These are phyloP conservation scores for Pandemis cinnamomeana DNA, from an alignment of 2,888 invertebrate genomes.

Conservation along the genomic window DNA sequence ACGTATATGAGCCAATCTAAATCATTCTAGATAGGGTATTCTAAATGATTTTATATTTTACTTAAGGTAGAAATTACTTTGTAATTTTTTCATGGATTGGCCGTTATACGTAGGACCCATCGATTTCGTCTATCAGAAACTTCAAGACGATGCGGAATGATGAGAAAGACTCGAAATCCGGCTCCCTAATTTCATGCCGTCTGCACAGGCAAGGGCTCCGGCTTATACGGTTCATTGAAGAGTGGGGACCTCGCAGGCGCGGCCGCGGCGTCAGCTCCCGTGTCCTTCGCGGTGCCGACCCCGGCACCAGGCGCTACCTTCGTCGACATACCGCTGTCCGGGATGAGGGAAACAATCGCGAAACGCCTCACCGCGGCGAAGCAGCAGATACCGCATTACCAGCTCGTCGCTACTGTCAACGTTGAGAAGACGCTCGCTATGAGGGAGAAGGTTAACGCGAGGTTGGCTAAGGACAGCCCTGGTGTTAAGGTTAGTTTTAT, in stretches of 20 bases:
- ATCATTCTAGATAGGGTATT: too few species aligned
- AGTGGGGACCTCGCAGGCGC: slow-evolving; percentile 88
- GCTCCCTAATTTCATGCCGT: slow-evolving; percentile 47
- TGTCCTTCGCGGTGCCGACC: slow-evolving; percentile 56
- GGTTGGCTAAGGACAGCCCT: slow-evolving; percentile 88
- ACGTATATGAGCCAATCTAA: too few species aligned
- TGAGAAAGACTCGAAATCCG: not conserved
- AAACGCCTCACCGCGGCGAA: slow-evolving; percentile 95
- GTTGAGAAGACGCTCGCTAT: slow-evolving; percentile 92
- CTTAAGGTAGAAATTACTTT: too few species aligned
- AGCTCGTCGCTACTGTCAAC: slow-evolving; percentile 93
- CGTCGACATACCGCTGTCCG: slow-evolving; percentile 92
- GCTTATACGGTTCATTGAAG: slow-evolving; percentile 93
- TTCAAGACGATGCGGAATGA: not conserved
- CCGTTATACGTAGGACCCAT: too few species aligned
- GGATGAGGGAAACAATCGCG: slow-evolving; percentile 94
- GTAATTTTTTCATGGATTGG: too few species aligned
- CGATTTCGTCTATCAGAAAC: too few species aligned
- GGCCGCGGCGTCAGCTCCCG: slow-evolving; percentile 51
- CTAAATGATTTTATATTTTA: too few species aligned
- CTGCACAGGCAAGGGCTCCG: slow-evolving; percentile 88
- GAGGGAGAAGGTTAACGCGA: slow-evolving; percentile 91
- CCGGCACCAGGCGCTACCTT: slow-evolving; percentile 81
- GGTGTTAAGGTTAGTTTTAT: slow-evolving; percentile 83
- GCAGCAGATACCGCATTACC: slow-evolving; percentile 98